Conservation (phyloP, 2,888 invertebrate genomes). For the Galeruca laticollis region DNA sequence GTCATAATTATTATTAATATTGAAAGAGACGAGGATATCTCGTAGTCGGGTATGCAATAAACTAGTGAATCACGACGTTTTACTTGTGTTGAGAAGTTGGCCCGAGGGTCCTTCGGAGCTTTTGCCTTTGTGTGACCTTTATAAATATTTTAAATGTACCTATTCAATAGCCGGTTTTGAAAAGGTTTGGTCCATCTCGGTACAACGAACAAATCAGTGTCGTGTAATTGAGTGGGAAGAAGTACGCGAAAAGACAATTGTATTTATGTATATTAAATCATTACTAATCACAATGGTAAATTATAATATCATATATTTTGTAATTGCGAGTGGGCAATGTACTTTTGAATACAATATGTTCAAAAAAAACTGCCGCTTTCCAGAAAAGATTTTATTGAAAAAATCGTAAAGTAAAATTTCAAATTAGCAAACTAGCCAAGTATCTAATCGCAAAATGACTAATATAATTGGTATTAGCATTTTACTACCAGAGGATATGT, state of each 20-base stretch:
- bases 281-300: not conserved
- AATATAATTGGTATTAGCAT: no score
- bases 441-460: no score
- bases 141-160: constrained; percentile 44
- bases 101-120: constrained; percentile 37
- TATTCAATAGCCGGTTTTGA: constrained; percentile 40
- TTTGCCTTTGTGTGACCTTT: constrained; percentile 49
- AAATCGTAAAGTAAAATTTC: no score
- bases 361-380: no score
- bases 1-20: constrained; percentile 41
- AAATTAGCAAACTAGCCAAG: no score
- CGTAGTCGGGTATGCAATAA: constrained; percentile 27
- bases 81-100: constrained; percentile 28
- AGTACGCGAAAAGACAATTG: constrained; percentile 8
- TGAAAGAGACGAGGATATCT: constrained; percentile 20
- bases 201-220: constrained; percentile 20
- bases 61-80: constrained; percentile 41
- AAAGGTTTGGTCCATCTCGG: constrained; percentile 40
- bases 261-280: not conserved
- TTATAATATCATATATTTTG: not conserved
- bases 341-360: not conserved
- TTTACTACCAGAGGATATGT: no score
- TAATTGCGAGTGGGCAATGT: not conserved
- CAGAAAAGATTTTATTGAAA: no score
- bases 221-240: constrained; percentile 16